These are phyloP conservation scores for Drosophila murphyi DNA, from an alignment of 1,140 invertebrate genomes.

Conservation along the genomic window DNA sequence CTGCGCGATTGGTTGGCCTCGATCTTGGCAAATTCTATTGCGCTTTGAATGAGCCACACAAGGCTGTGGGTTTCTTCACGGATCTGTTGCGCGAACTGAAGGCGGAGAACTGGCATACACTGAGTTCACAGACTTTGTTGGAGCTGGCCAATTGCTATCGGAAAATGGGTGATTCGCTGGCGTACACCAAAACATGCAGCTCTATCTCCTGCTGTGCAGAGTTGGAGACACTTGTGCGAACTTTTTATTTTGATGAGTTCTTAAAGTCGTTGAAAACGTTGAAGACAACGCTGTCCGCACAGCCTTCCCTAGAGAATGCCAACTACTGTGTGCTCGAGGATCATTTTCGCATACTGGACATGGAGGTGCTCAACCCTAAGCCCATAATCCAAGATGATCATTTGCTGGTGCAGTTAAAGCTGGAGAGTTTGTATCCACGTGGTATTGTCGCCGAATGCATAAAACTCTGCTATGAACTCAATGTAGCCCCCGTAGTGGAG, in stretches of 20 bases:
- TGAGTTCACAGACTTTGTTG: slow-evolving; percentile 92
- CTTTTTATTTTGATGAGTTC: slow-evolving; percentile 91
- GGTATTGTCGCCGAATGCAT: slow-evolving; percentile 86
- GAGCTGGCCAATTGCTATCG: slow-evolving; percentile 94
- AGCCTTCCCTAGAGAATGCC: slow-evolving; percentile 73
- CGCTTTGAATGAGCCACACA: slow-evolving; percentile 92
- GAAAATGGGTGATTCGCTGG: slow-evolving; percentile 89
- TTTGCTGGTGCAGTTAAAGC: slow-evolving; percentile 86
- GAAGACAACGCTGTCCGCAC: slow-evolving; percentile 85
- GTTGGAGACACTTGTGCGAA: slow-evolving; percentile 90
- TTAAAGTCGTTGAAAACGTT: slow-evolving; percentile 88
- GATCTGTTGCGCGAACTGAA: slow-evolving; percentile 94
- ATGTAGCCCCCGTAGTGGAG: slow-evolving; percentile 50
- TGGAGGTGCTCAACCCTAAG: slow-evolving; percentile 66
- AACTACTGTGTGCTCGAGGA: slow-evolving; percentile 80
- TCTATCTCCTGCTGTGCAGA: slow-evolving; percentile 90
- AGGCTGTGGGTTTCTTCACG: slow-evolving; percentile 94
- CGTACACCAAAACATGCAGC: slow-evolving; percentile 90
- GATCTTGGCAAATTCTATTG: slow-evolving; percentile 96
- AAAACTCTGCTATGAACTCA: slow-evolving; percentile 86
- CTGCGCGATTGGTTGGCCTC: slow-evolving; percentile 93
- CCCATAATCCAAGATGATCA: slow-evolving; percentile 86
- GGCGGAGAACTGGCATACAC: slow-evolving; percentile 93
- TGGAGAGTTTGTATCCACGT: slow-evolving; percentile 87
- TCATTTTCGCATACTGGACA: slow-evolving; percentile 76